Base-by-base conservation (phyloP, 2,888 invertebrate genomes). In the Hedychridium roseum region DNA sequence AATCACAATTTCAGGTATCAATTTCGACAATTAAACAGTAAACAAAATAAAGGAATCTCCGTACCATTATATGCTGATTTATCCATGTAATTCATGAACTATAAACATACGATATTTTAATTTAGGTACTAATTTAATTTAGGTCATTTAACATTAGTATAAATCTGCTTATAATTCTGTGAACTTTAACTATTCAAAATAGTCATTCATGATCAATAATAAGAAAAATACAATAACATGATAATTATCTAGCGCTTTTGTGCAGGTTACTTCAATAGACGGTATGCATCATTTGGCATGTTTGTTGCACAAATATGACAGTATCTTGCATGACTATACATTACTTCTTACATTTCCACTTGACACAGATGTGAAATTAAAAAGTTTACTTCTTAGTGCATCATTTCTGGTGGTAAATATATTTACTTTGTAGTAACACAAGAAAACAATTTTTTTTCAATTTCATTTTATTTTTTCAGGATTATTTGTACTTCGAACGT, bases 341-440 rank as follows among this genome's bases (percentile, higher is more conserved):
- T 86, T 93, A 50, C 87, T 88, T 38, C 80, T 94, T 28, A 86
- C 86, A 37, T 90, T 92, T 70, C 91, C 93, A 0, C 70, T 81
- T 0, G 87, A 89, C 36, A 82, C 88, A 14, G 88, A 91, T 66
- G 86, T 88, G 1, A 88, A 86, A 63, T 85, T 90, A 43, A 94
- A 94, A 72, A 91, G 92, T 0, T 79, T 92, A 2, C 81, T 94
- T 41, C 74, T 95, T 17, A 94, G 90, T 3, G 88, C 92, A 35
- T 86, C 89, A 0, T 94, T 95, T 80, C 82, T 95, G 47, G 80
- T 95, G 85, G 94, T 93, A 83, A 82, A 79, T 73, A 17, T 43
- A 17, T 41, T 16, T 28, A 32, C 20, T 36, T 3, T 23, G 9
- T 23, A 15, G 18, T 18, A 15, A 26, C 12, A 11, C 12, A 20